phyloP scores from a whole-genome alignment of 2,888 invertebrate species.

The Serrognathus titanus region DNA sequence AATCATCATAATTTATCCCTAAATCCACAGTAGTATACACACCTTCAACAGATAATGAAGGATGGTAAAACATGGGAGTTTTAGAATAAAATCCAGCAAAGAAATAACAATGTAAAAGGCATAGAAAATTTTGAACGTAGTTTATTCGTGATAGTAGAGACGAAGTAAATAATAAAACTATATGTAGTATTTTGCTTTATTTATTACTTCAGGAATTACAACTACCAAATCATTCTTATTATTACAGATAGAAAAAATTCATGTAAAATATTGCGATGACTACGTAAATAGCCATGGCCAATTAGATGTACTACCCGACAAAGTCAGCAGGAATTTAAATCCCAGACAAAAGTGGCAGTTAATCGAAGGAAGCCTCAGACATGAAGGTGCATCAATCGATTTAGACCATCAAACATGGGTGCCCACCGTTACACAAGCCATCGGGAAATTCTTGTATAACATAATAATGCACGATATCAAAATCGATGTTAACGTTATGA shows the following conservation, averaged over 20 bases:
- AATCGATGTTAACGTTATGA: slow-evolving; percentile 71
- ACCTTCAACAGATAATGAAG: too few species aligned
- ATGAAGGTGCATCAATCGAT: slow-evolving; percentile 35
- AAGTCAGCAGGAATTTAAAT: slow-evolving; percentile 46
- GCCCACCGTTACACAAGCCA: slow-evolving; percentile 55
- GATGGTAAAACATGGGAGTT: too few species aligned
- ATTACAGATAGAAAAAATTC: slow-evolving; percentile 35
- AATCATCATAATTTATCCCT: too few species aligned
- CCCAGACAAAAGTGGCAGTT: slow-evolving; percentile 72
- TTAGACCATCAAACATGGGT: slow-evolving; percentile 63
- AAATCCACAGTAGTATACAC: too few species aligned
- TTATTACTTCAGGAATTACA: too few species aligned
- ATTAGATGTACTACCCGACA: slow-evolving; percentile 34
- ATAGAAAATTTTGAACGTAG: too few species aligned
- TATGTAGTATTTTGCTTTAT: too few species aligned
- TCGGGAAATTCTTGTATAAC: slow-evolving; percentile 84
- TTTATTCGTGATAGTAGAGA: too few species aligned
- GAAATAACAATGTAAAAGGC: too few species aligned
- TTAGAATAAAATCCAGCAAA: too few species aligned
- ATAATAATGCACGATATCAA: slow-evolving; percentile 83
- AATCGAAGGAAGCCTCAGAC: slow-evolving; percentile 51
- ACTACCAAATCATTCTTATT: neutral
- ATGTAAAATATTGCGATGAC: slow-evolving; percentile 40
- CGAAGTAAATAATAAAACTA: too few species aligned
- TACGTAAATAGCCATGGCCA: slow-evolving; percentile 32